Evolutionary conservation across 1,140 invertebrate genomes (phyloP).

Genomic region (Mizuhopecten yessoensis): DNA sequence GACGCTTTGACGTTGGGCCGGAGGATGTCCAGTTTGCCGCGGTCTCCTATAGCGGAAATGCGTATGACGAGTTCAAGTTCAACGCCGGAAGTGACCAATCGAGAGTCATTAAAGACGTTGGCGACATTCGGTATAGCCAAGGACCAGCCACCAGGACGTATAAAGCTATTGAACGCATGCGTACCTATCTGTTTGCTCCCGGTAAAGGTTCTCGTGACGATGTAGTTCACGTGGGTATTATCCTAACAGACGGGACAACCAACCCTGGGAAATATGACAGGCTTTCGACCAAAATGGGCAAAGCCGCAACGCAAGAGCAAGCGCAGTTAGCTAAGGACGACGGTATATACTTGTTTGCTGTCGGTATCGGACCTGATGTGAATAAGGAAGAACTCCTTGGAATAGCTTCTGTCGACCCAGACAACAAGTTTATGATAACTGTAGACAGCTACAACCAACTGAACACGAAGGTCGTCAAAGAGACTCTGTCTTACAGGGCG

Average conservation of each 20-base stretch:
- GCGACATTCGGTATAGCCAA: constrained; percentile 57
- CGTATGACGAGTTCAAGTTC: constrained; percentile 68
- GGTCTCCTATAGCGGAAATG: constrained; percentile 65
- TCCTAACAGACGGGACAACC: constrained; percentile 76
- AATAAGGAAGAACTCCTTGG: constrained; percentile 54
- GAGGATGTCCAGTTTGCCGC: constrained; percentile 66
- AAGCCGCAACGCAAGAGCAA: constrained; percentile 39
- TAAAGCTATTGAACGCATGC: constrained; percentile 58
- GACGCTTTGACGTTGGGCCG: constrained; percentile 69
- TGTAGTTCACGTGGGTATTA: constrained; percentile 69
- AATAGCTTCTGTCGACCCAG: constrained; percentile 59
- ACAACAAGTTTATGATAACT: constrained; percentile 44
- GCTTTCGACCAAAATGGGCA: constrained; percentile 56
- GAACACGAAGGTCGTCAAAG: neutral
- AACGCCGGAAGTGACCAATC: constrained; percentile 59
- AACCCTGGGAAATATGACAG: constrained; percentile 67
- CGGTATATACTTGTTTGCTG: constrained; percentile 65
- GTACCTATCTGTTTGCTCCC: constrained; percentile 56
- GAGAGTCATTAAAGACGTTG: constrained; percentile 62
- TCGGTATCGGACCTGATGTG: constrained; percentile 65
- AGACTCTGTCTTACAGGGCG: neutral
- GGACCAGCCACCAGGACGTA: constrained; percentile 68
- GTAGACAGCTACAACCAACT: constrained; percentile 51
- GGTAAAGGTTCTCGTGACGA: constrained; percentile 64
- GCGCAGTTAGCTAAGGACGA: constrained; percentile 59